A percentile compares a stretch with the other conserved stretches of the same genome.
These are phyloP conservation scores for Cheilosia vulpina DNA, from an alignment of 2,888 invertebrate genomes.

Conservation along the genomic window DNA sequence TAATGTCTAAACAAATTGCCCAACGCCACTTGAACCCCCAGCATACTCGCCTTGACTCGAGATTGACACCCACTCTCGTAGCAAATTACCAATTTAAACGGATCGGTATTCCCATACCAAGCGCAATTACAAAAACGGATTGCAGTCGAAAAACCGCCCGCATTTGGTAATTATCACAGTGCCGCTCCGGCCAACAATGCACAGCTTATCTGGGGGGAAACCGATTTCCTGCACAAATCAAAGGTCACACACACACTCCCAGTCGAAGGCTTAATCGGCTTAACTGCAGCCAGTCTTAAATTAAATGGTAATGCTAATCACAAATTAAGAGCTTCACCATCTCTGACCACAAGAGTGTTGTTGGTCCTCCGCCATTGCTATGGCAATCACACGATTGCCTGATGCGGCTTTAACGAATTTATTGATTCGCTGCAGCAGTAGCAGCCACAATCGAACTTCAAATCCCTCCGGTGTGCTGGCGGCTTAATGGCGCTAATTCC, in stretches of 20 bases:
- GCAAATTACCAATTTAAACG: slow-evolving; percentile 59
- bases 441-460: slow-evolving; percentile 39
- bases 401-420: slow-evolving; percentile 61
- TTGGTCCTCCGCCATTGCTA: neutral
- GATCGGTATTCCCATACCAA: neutral
- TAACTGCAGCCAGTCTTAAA: slow-evolving; percentile 8
- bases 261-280: neutral
- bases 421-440: slow-evolving; percentile 53
- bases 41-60: slow-evolving; percentile 38
- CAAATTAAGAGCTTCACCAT: slow-evolving; percentile 35
- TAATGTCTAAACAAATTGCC: slow-evolving; percentile 48
- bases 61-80: slow-evolving; percentile 64
- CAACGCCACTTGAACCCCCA: slow-evolving; percentile 51
- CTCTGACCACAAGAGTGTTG: neutral
- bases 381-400: slow-evolving; percentile 34
- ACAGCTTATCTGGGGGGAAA: slow-evolving; percentile 35
- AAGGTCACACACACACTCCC: slow-evolving; percentile 56
- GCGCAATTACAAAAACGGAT: slow-evolving; percentile 55
- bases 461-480: neutral
- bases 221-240: slow-evolving; percentile 70
- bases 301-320: slow-evolving; percentile 33
- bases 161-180: slow-evolving; percentile 61
- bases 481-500: slow-evolving; percentile 63
- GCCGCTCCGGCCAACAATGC: slow-evolving; percentile 3
- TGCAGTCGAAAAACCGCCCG: slow-evolving; percentile 34